These are phyloP conservation scores for Polymixis flavicincta DNA, from an alignment of 2,888 invertebrate species.

Conservation along the genomic window DNA sequence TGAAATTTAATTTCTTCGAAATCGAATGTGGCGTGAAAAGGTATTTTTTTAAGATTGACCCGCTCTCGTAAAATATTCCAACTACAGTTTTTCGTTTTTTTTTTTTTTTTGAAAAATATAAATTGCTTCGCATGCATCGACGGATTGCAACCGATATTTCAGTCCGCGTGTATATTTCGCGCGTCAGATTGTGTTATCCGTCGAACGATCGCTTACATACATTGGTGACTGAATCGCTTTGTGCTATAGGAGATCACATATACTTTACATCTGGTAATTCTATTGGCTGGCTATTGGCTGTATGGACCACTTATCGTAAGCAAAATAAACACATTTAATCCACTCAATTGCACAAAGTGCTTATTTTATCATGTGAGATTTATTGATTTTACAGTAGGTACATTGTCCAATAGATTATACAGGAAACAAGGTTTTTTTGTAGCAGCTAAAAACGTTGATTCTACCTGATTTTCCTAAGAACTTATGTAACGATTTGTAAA, in stretches of 20 bases:
- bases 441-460: neutral
- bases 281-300: neutral
- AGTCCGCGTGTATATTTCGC: conserved; percentile 31
- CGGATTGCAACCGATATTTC: conserved; percentile 44
- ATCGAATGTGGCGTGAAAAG: too few species aligned
- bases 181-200: conserved; percentile 34
- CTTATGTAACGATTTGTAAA: neutral
- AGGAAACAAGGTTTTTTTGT: too few species aligned
- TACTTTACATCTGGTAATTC: conserved; percentile 10
- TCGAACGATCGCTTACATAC: conserved; percentile 20
- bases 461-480: neutral
- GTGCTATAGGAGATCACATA: conserved; percentile 9
- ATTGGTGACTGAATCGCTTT: conserved; percentile 19
- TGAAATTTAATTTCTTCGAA: neutral
- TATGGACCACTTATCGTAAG: neutral
- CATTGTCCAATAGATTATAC: too few species aligned
- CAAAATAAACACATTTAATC: neutral
- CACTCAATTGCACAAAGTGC: neutral
- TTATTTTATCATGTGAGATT: neutral
- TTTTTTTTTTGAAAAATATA: conserved; percentile 11
- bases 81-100: neutral
- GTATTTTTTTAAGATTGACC: neutral
- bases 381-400: too few species aligned
- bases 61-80: neutral
- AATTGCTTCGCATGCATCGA: conserved; percentile 20